Conservation (phyloP, 2,888 invertebrate genomes). For the Trimorus sp. region DNA sequence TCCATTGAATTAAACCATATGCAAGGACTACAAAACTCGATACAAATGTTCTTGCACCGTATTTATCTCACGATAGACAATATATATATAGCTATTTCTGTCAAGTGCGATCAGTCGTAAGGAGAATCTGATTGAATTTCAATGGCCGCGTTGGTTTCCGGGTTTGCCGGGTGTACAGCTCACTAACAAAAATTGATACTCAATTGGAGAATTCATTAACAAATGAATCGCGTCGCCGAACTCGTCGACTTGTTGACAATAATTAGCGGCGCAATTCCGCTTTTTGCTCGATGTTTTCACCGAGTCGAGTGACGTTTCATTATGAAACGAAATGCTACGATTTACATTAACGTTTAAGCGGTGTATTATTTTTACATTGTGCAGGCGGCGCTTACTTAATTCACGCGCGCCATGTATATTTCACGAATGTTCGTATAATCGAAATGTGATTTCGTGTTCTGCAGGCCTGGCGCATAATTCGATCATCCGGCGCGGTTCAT, state of each 20-base stretch:
- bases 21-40: too few relatives aligned
- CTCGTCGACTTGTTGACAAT: slow-evolving; percentile 44
- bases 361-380: slow-evolving; percentile 59
- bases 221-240: slow-evolving; percentile 38
- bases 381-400: slow-evolving; percentile 25
- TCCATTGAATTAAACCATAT: too few relatives aligned
- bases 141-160: too few relatives aligned
- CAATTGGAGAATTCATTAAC: slow-evolving; percentile 42
- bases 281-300: slow-evolving; percentile 8
- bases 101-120: too few relatives aligned
- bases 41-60: too few relatives aligned
- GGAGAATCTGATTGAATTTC: too few relatives aligned
- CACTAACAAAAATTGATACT: slow-evolving; percentile 28
- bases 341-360: slow-evolving; percentile 58
- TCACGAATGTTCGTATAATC: slow-evolving; percentile 32
- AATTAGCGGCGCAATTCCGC: slow-evolving; percentile 30
- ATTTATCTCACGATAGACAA: too few relatives aligned
- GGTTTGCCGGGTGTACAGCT: too few relatives aligned
- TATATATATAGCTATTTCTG: too few relatives aligned
- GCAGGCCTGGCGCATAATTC: slow-evolving; percentile 33
- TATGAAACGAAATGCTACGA: slow-evolving; percentile 45
- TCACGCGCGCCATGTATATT: slow-evolving; percentile 26
- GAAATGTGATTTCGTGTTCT: slow-evolving; percentile 35
- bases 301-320: slow-evolving; percentile 38
- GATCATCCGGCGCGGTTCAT: slow-evolving; percentile 37